Percentiles rank a stretch among this genome's conserved stretches.
These are phyloP conservation scores for Aleiodes alternator DNA, from an alignment of 2,888 invertebrate species.

Conservation along the genomic window DNA sequence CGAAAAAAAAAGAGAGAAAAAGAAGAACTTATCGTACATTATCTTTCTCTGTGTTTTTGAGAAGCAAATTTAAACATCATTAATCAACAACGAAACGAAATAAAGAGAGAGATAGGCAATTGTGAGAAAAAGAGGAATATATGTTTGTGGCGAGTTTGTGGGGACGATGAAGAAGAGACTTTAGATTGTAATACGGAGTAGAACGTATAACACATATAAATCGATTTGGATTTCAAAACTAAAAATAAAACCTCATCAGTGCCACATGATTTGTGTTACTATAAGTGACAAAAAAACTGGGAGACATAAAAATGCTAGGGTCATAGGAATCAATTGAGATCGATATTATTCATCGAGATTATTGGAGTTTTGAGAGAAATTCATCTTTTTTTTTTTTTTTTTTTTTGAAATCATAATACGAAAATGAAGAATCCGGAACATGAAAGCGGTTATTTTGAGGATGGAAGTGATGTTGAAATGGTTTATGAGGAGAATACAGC, in stretches of 20 bases:
- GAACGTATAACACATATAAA: background rate
- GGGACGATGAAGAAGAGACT: too few relatives aligned
- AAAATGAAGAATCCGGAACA: constrained; percentile 81
- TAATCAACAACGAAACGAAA: too few relatives aligned
- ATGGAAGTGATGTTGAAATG: constrained; percentile 77
- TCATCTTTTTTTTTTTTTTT: background rate
- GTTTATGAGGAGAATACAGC: constrained; percentile 58
- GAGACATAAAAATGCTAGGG: constrained; percentile 26
- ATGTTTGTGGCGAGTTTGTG: too few relatives aligned
- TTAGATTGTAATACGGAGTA: too few relatives aligned
- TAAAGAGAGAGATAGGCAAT: too few relatives aligned
- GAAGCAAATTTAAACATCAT: constrained; percentile 1
- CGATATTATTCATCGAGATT: background rate
- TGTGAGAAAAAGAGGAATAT: too few relatives aligned
- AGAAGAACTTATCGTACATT: background rate
- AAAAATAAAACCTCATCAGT: constrained; percentile 8
- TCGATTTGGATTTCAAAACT: constrained; percentile 11
- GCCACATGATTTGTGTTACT: constrained; percentile 12
- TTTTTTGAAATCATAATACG: background rate
- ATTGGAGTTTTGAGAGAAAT: background rate
- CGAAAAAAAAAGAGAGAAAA: background rate
- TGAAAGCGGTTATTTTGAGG: constrained; percentile 91
- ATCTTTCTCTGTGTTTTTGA: background rate
- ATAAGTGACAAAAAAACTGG: background rate
- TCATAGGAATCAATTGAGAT: constrained; percentile 11